Evolutionary conservation across 2,797 vertebrate genomes (phyloP), one percentile per base, ranked within the genome.

Genomic region (Sarcoramphus papa): DNA sequence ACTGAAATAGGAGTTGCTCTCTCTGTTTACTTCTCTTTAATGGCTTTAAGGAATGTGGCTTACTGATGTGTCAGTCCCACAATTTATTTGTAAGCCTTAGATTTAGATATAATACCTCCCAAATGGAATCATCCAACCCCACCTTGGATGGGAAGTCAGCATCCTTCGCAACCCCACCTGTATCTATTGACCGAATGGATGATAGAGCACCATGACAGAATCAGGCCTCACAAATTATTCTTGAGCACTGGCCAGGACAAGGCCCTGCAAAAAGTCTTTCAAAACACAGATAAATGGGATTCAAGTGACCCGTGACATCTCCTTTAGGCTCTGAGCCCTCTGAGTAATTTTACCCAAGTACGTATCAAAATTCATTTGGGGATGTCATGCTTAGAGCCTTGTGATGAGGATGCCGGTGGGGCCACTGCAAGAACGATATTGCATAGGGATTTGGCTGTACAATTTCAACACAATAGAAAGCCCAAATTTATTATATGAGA

Each of bases 401-500:
- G 65, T 30, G 69, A 33, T 40, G 31, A 14, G 17, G 31, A 25
- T 4, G 45, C 8, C 33, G 28, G 33, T 11, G 1, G 20, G 9
- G 41, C 17, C 53, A 11, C 53, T 9, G 28, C 7, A 15, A 62
- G 51, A 2, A 60, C 33, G 37, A 15, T 40, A 12, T 45, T 73
- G 83, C 73, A 31, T 25, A 27, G 70, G 30, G 63, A 43, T 22
- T 2, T 4, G 50, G 41, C 59, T 12, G 10, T 50, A 53, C 40
- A 92, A 65, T 86, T 70, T 87, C 73, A 67, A 77, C 80, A 86
- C 50, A 54, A 70, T 37, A 85, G 10, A 73, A 92, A 57, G 22
- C 56, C 19, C 35, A 13, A 35, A 79, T 95, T 95, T 86, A 92
- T 17, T 48, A 45, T 86, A 47, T 0, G 23, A 43, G 27, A 84